Evolutionary conservation across 2,888 invertebrate species (phyloP), one percentile per base, ranked within the genome.

Genomic region (Brachypterus glaber): DNA sequence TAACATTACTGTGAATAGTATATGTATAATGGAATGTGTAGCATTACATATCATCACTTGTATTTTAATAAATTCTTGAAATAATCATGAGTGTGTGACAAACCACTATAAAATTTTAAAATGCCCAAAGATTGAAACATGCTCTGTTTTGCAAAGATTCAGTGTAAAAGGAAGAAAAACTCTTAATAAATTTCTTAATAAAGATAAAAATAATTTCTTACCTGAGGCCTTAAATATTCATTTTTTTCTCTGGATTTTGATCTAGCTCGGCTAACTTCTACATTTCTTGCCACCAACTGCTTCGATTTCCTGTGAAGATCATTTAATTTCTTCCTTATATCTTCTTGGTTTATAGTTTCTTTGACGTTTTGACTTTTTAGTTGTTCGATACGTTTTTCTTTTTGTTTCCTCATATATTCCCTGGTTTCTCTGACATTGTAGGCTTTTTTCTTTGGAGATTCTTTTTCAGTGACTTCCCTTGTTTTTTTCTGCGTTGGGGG

Each of bases 341-440:
- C 65, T 18, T 46, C 41, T 9, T 43, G 44, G 9, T 43, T 41
- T 14, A 41, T 37, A 32, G 45, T 40, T 31, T 54, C 47, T 15
- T 51, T 51, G n/a, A n/a, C n/a, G n/a, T 51, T 48, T 39, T 68
- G 63, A 36, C 60, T 56, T 42, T 63, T 59, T 38, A 60, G 49
- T 40, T 62, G 57, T 35, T 63, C 58, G 27, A 60, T 55, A 7
- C 74, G 58, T 48, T 71, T 70, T 38, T 68, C 67, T 48, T 64
- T 69, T 54, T 76, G 73, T 46, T 69, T 70, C 45, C 67, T 67
- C 47, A 77, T 76, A 53, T 67, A 77, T 44, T 69, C 67, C 3
- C 72, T 59, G 1, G 74, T 68, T 46, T 69, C 67, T 35, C 70
- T 67, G 1, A 66, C 62, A 57, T 73, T 67, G 50, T 76, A 75